These are phyloP conservation scores for Acrobasis repandana DNA, from an alignment of 2,888 invertebrate species.

Conservation along the genomic window DNA sequence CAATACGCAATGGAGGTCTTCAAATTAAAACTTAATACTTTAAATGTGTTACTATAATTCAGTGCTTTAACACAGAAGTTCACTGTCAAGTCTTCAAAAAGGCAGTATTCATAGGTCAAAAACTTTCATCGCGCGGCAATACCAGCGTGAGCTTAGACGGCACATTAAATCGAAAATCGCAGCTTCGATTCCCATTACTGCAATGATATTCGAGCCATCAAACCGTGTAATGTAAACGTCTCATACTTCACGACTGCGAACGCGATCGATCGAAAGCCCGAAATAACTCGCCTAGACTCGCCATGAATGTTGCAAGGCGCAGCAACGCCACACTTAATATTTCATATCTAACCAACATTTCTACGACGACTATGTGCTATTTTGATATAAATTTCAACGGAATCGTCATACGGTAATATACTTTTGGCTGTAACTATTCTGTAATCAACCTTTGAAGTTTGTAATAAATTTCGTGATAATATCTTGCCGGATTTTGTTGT, in stretches of 20 bases:
- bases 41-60: neutral
- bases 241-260: conserved; percentile 37
- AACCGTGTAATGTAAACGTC: conserved; percentile 40
- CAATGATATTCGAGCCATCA: conserved; percentile 35
- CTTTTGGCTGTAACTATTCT: conserved; percentile 4
- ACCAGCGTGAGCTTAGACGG: neutral
- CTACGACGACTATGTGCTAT: conserved; percentile 54
- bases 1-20: too few relatives aligned
- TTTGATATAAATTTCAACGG: conserved; percentile 60
- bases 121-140: neutral
- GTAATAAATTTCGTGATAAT: conserved; percentile 9
- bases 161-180: neutral
- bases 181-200: conserved; percentile 26
- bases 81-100: neutral
- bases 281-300: conserved; percentile 66
- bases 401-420: conserved; percentile 39
- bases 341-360: conserved; percentile 71
- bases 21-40: neutral
- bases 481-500: conserved; percentile 23
- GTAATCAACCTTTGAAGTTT: conserved; percentile 8
- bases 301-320: conserved; percentile 64
- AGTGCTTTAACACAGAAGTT: too few relatives aligned
- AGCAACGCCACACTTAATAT: conserved; percentile 60
- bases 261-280: conserved; percentile 65
- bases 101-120: neutral